These are phyloP conservation scores for Megalopta genalis DNA, from an alignment of 1,140 invertebrate species.

Conservation along the genomic window DNA sequence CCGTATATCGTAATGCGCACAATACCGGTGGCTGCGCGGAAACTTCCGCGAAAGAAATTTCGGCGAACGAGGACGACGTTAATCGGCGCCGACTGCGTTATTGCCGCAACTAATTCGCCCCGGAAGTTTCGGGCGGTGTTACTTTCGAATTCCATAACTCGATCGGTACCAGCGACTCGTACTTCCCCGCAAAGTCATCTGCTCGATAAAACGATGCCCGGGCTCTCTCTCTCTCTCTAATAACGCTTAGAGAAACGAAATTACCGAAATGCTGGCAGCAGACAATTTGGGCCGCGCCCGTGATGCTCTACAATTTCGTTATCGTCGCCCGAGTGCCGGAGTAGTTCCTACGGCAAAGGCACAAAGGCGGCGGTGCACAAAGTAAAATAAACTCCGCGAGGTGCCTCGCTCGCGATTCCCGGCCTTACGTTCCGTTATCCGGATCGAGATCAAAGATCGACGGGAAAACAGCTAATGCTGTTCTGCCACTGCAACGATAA, in stretches of 20 bases:
- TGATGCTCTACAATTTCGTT: conserved; percentile 39
- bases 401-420: conserved; percentile 13
- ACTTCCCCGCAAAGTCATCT: background rate
- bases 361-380: conserved; percentile 36
- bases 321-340: conserved; percentile 22
- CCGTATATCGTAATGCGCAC: no score
- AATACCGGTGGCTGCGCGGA: no score
- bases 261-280: conserved; percentile 31
- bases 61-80: no score
- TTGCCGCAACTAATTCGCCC: background rate
- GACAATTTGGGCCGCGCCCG: conserved; percentile 39
- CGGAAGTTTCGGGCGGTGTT: background rate
- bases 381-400: conserved; percentile 41
- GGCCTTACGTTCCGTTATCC: conserved; percentile 4
- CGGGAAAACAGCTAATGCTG: conserved; percentile 5
- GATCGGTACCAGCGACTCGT: no score
- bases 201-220: conserved; percentile 4
- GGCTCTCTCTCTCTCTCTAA: background rate
- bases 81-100: background rate
- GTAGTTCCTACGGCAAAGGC: conserved; percentile 25
- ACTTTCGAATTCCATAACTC: background rate
- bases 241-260: conserved; percentile 29
- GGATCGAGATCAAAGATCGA: conserved; percentile 45
- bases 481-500: background rate
- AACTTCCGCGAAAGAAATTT: no score